Evolutionary conservation across 2,888 invertebrate species (phyloP).

Genomic region (Agrilus cyanescens): DNA sequence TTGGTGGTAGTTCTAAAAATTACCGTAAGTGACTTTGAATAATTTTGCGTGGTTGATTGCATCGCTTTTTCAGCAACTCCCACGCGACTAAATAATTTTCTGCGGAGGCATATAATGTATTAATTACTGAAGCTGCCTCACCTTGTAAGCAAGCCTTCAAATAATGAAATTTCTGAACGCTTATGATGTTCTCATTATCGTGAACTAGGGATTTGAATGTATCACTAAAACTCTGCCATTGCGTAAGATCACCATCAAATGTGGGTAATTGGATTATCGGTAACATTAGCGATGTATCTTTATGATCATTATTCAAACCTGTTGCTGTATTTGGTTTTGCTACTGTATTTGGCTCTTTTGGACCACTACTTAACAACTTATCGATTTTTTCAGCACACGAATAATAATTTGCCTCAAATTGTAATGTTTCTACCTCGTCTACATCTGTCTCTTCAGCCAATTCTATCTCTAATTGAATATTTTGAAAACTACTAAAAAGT

Average conservation of each 20-base stretch:
- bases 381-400: no score
- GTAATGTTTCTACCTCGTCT: no score
- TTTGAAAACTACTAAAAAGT: no score
- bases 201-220: slow-evolving; percentile 4
- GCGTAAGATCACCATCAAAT: slow-evolving; percentile 1
- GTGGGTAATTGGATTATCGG: slow-evolving; percentile 3
- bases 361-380: no score
- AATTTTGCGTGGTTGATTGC: slow-evolving; percentile 6
- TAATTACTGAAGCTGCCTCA: slow-evolving; percentile 7
- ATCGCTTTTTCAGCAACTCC: slow-evolving; percentile 6
- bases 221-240: slow-evolving; percentile 4
- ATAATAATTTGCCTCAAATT: no score
- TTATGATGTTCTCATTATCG: slow-evolving; percentile 1
- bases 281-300: not conserved
- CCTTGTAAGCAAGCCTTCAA: slow-evolving; percentile 6
- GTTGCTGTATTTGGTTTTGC: no score
- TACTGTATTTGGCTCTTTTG: no score
- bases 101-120: slow-evolving; percentile 4
- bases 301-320: no score
- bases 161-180: slow-evolving; percentile 7
- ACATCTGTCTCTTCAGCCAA: no score
- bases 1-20: slow-evolving; percentile 4
- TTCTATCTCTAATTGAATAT: no score
- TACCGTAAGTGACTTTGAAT: slow-evolving; percentile 8
- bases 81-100: slow-evolving; percentile 8